These are phyloP conservation scores for Fragum whitleyi DNA, from an alignment of 2,888 invertebrate species.

Conservation along the genomic window DNA sequence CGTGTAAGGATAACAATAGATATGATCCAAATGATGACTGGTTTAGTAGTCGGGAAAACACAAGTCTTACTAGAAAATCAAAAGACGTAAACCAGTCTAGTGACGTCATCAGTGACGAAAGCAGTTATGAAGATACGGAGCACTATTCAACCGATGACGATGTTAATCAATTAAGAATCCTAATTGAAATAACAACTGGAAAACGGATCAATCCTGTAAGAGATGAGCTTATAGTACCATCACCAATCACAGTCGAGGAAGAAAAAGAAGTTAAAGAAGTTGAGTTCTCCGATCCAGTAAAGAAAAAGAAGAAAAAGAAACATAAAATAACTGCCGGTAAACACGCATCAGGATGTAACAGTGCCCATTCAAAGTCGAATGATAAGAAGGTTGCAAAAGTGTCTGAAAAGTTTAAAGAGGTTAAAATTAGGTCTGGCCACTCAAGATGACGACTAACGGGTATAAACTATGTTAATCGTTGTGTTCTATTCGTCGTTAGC, in stretches of 20 bases:
- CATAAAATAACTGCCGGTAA: neutral
- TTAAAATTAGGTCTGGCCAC: slow-evolving; percentile 36
- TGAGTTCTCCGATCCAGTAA: slow-evolving; percentile 22
- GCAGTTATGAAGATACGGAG: slow-evolving; percentile 3
- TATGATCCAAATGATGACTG: slow-evolving; percentile 17
- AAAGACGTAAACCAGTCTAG: slow-evolving; percentile 3
- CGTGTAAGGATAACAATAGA: slow-evolving; percentile 39
- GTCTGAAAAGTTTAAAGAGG: slow-evolving; percentile 53
- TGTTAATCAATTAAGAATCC: slow-evolving; percentile 46
- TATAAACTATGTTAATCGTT: neutral
- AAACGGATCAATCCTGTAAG: slow-evolving; percentile 44
- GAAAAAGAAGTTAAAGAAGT: neutral
- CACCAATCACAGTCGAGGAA: neutral
- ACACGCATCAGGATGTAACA: neutral
- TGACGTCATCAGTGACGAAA: slow-evolving; percentile 3
- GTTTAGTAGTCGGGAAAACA: neutral
- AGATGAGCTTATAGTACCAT: neutral
- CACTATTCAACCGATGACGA: slow-evolving; percentile 29
- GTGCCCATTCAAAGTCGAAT: neutral
- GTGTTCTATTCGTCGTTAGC: neutral
- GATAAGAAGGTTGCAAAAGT: slow-evolving; percentile 49
- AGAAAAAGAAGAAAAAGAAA: slow-evolving; percentile 26
- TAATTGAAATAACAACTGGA: slow-evolving; percentile 60
- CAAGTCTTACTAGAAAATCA: neutral
- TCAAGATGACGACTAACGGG: slow-evolving; percentile 9